Evolutionary conservation across 1,140 invertebrate species (phyloP).

Genomic region (Drosophila parvula): DNA sequence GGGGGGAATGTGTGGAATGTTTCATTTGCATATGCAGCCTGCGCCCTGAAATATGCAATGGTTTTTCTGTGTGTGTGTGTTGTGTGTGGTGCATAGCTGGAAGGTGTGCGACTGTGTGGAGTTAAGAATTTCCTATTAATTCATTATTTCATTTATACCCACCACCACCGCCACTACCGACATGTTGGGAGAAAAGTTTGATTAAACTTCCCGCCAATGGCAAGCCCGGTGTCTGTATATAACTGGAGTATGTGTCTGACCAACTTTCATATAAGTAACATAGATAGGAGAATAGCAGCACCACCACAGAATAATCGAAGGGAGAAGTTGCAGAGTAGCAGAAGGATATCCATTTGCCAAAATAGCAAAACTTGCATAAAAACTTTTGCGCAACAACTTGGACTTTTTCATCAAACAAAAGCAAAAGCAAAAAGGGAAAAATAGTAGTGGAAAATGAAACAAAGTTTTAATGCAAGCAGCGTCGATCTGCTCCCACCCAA

Average conservation of each 20-base stretch:
- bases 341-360: slow-evolving; percentile 77
- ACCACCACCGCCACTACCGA: background rate
- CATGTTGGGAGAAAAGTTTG: slow-evolving; percentile 56
- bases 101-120: slow-evolving; percentile 41
- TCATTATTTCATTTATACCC: slow-evolving; percentile 29
- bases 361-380: slow-evolving; percentile 82
- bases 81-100: slow-evolving; percentile 28
- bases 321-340: slow-evolving; percentile 34
- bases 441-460: slow-evolving; percentile 65
- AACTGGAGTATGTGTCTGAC: slow-evolving; percentile 27
- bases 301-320: slow-evolving; percentile 39
- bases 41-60: slow-evolving; percentile 64
- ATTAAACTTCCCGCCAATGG: slow-evolving; percentile 72
- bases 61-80: slow-evolving; percentile 5
- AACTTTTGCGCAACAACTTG: slow-evolving; percentile 81
- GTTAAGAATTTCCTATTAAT: slow-evolving; percentile 42
- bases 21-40: slow-evolving; percentile 44
- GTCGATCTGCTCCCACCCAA: slow-evolving; percentile 40
- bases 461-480: slow-evolving; percentile 76
- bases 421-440: slow-evolving; percentile 59
- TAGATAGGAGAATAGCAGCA: slow-evolving; percentile 25
- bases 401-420: slow-evolving; percentile 80
- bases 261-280: slow-evolving; percentile 61
- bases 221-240: slow-evolving; percentile 23
- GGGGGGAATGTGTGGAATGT: slow-evolving; percentile 35